Evolutionary conservation across 2,888 invertebrate species (phyloP).

Genomic region (Clitarchus hookeri): DNA sequence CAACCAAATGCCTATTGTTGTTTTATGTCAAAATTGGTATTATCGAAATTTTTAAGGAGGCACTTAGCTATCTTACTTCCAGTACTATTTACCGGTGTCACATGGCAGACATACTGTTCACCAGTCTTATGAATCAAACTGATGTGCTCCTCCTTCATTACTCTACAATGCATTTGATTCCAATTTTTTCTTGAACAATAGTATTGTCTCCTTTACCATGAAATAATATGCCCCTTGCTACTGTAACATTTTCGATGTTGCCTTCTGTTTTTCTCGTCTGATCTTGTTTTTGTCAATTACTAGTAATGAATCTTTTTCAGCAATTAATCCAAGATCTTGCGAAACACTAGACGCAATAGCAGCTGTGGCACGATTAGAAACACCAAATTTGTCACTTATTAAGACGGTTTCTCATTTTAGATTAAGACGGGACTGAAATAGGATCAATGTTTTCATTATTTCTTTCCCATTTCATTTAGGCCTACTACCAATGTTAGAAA

Average conservation of each 20-base stretch:
- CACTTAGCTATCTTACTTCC: conserved; percentile 15
- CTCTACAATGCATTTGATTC: conserved; percentile 11
- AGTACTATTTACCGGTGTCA: conserved; percentile 20
- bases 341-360: too few relatives aligned
- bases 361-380: too few relatives aligned
- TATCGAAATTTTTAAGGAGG: neutral
- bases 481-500: too few relatives aligned
- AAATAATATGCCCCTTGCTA: neutral
- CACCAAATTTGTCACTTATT: too few relatives aligned
- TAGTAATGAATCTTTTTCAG: too few relatives aligned
- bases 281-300: neutral
- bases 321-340: too few relatives aligned
- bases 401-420: too few relatives aligned
- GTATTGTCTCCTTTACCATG: conserved; percentile 20
- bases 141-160: conserved; percentile 19
- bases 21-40: neutral
- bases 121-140: conserved; percentile 27
- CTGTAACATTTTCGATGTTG: neutral
- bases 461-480: too few relatives aligned
- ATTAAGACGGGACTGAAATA: too few relatives aligned
- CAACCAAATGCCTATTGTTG: neutral
- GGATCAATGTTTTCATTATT: too few relatives aligned
- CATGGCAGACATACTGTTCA: conserved; percentile 19
- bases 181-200: conserved; percentile 11
- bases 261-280: neutral